A percentile compares a stretch with the other conserved stretches of the same genome.
Evolutionary conservation across 1,140 invertebrate genomes (phyloP).

Genomic region (Sitobion miscanthi): DNA sequence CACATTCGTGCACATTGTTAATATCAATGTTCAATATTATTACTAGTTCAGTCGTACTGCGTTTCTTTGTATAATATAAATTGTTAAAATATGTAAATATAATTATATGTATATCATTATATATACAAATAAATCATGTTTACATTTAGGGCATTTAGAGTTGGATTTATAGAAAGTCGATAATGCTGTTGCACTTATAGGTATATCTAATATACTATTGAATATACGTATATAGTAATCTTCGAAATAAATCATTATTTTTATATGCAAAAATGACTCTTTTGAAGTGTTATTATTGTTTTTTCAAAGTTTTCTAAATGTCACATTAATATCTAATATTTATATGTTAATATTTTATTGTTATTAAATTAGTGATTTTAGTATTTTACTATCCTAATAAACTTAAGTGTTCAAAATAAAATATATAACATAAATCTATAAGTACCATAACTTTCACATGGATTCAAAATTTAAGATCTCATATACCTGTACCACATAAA

Average conservation of each 20-base stretch:
- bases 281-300: too few relatives aligned
- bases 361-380: too few relatives aligned
- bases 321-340: too few relatives aligned
- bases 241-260: neutral
- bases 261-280: neutral
- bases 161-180: neutral
- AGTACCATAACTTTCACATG: neutral
- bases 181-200: neutral
- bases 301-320: too few relatives aligned
- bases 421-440: neutral
- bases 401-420: neutral
- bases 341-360: too few relatives aligned
- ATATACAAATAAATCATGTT: neutral
- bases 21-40: neutral
- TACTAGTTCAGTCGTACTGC: neutral
- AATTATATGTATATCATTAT: neutral
- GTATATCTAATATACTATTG: neutral
- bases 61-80: neutral
- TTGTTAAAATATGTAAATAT: neutral
- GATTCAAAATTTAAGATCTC: neutral
- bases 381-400: neutral
- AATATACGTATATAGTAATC: neutral
- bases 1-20: neutral
- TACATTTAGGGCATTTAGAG: neutral
- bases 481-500: too few relatives aligned